Percentiles rank a stretch among this genome's conserved stretches.
Evolutionary conservation across 2,113 vertebrate species (phyloP).

Genomic region (Alosa alosa): DNA sequence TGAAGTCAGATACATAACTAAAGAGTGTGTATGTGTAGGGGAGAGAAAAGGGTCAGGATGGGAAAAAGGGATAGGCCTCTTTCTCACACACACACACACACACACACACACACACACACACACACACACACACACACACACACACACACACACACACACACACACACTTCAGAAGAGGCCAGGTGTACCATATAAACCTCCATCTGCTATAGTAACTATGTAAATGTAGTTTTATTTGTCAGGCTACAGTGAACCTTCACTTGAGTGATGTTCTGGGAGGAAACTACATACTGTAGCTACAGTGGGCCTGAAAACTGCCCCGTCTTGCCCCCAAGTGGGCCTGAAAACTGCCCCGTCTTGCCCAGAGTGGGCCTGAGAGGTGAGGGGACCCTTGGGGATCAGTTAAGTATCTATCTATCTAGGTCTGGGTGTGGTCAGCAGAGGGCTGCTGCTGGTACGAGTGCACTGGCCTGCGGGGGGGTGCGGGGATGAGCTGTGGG

Average conservation of each 20-base stretch:
- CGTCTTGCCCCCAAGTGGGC: too few species aligned
- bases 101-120: not conserved
- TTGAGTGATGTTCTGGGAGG: too few species aligned
- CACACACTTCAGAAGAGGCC: conserved; percentile 4
- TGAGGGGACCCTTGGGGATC: not conserved
- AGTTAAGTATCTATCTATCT: too few species aligned
- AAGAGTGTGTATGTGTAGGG: not conserved
- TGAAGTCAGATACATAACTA: conserved; percentile 47
- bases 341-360: too few species aligned
- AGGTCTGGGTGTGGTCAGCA: not conserved
- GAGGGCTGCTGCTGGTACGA: not conserved
- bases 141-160: not conserved
- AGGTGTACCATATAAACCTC: not conserved
- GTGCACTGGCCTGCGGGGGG: not conserved
- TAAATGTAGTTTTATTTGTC: not conserved
- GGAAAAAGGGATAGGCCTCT: not conserved
- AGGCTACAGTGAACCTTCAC: not conserved
- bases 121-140: not conserved
- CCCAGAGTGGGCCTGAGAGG: not conserved
- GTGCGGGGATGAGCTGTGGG: not conserved
- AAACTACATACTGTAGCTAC: too few species aligned
- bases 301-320: too few species aligned
- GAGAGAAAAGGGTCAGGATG: not conserved
- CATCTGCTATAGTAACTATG: not conserved
- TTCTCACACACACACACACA: not conserved